Evolutionary conservation across 2,113 vertebrate genomes (phyloP).

Genomic region (Amazona guildingii): DNA sequence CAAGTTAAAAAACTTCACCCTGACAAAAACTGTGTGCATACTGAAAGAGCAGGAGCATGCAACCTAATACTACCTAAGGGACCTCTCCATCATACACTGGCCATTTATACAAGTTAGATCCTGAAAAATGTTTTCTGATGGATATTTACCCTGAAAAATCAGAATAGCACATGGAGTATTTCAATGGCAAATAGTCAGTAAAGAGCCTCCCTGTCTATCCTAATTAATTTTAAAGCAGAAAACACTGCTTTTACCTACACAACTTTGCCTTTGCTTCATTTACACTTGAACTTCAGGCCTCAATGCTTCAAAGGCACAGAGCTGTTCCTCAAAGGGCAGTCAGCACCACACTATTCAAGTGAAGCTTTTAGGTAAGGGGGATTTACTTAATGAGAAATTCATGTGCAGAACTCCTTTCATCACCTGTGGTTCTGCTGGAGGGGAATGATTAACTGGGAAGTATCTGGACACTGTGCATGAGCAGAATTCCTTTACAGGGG

Average conservation of each 20-base stretch:
- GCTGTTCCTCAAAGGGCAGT: background rate
- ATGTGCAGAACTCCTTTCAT: background rate
- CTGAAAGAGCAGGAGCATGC: background rate
- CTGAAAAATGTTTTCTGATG: background rate
- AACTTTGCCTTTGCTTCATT: background rate
- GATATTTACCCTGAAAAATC: background rate
- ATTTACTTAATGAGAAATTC: background rate
- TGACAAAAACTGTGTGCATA: background rate
- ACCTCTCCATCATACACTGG: background rate
- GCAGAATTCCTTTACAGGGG: background rate
- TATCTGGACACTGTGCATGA: fast-evolving
- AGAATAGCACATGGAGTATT: background rate
- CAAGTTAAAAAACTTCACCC: background rate
- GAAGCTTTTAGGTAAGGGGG: background rate
- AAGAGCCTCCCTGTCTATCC: background rate
- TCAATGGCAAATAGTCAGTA: background rate
- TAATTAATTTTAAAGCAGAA: background rate
- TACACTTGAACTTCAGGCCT: background rate
- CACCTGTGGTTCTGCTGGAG: background rate
- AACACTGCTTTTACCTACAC: fast-evolving
- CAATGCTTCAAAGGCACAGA: background rate
- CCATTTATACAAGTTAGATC: background rate
- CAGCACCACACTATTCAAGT: fast-evolving
- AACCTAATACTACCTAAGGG: background rate
- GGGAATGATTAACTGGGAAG: background rate